Base-by-base conservation (phyloP, 2,797 vertebrate species). In the Megalops cyprinoides region DNA sequence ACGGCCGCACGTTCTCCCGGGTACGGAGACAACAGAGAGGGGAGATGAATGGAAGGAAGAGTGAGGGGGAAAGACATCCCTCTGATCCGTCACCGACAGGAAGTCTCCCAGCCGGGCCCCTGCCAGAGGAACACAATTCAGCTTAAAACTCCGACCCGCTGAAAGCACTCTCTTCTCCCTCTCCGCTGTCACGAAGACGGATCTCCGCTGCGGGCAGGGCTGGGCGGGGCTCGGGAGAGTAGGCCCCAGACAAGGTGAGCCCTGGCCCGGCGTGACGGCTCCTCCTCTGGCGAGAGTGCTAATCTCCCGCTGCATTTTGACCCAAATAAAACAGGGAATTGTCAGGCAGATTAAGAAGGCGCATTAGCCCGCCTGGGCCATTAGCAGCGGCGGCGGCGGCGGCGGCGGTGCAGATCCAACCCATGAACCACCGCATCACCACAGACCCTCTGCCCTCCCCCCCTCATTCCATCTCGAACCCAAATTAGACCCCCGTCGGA, bases 121-220 rank as follows among this genome's bases (percentile, higher is more conserved):
- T 89, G 84, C 87, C 84, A 82, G 83, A 86, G 84, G 84, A 91
- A 85, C 81, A 90, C 87, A 89, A 91, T 82, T 86, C 87, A 91
- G 89, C 91, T 90, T 90, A 89, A 93, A 91, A 90, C 90, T 90
- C 84, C 92, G 90, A 91, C 88, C 88, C 87, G 81, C 88, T 84
- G 85, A 83, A 87, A 81, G 86, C 87, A 88, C 79, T 79, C 84
- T 81, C 48, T 74, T 82, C 84, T 88, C 85, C 81, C 1, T 9
- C 78, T 85, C 83, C 37, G n/a, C 83, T 82, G 86, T 93, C 87
- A 91, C 44, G 74, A 88, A 85, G 87, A 89, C 82, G 85, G 87
- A 92, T 91, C 85, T 84, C 87, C 87, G 84, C 69, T 81, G 86
- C 88, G 82, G 10, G 46, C n/a, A n/a, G n/a, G 28, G 23, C 55